Conservation (phyloP, 2,888 invertebrate genomes). For the Dynastes grantii region DNA sequence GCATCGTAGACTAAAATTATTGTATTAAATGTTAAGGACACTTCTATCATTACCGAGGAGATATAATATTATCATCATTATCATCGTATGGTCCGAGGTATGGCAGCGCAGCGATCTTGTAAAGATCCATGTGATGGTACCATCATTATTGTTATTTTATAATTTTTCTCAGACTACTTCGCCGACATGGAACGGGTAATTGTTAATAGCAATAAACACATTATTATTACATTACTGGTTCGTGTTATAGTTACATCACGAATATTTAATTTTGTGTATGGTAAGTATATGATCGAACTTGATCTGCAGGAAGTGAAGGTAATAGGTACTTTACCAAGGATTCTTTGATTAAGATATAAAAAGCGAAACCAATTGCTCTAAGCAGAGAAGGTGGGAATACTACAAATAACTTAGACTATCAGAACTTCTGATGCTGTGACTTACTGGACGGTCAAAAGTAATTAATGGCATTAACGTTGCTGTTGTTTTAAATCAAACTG, state of each 20-base stretch:
- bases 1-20: conserved; percentile 15
- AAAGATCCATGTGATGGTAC: not conserved
- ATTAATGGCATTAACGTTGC: too few species aligned
- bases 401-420: too few species aligned
- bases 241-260: conserved; percentile 1
- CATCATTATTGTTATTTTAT: not conserved
- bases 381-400: too few species aligned
- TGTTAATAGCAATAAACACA: conserved; percentile 17
- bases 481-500: too few species aligned
- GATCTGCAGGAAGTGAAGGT: too few species aligned
- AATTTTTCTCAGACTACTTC: conserved; percentile 11
- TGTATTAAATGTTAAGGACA: conserved; percentile 39
- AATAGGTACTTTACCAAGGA: too few species aligned
- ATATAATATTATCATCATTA: conserved; percentile 15
- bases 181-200: not conserved
- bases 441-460: too few species aligned
- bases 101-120: not conserved
- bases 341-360: too few species aligned
- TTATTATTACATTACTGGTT: conserved; percentile 8
- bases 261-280: not conserved
- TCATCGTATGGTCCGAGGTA: not conserved
- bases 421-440: too few species aligned
- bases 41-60: conserved; percentile 20
- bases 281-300: too few species aligned
- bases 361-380: too few species aligned